These are phyloP conservation scores for Bedellia somnulentella DNA, from an alignment of 2,888 invertebrate species.

Conservation along the genomic window DNA sequence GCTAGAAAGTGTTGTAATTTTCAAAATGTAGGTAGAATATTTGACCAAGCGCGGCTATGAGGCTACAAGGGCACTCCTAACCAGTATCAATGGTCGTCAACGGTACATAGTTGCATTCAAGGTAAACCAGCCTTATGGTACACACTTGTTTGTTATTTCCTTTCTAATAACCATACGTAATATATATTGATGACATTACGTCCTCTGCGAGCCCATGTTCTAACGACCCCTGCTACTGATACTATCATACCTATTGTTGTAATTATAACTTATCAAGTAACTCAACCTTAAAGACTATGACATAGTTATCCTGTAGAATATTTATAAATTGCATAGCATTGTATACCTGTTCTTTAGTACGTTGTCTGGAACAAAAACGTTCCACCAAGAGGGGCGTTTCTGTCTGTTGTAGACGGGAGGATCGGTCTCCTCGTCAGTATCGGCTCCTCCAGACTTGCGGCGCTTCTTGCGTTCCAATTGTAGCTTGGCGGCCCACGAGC, in stretches of 20 bases:
- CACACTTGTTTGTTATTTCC: slow-evolving; percentile 23
- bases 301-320: too few species aligned
- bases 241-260: too few species aligned
- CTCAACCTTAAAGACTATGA: too few species aligned
- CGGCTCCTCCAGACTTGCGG: slow-evolving; percentile 53
- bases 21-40: too few species aligned
- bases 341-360: slow-evolving; percentile 68
- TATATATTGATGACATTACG: too few species aligned
- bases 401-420: slow-evolving; percentile 58
- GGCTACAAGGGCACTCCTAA: too few species aligned
- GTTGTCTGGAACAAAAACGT: slow-evolving; percentile 80
- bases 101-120: slow-evolving; percentile 36
- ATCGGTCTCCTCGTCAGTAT: slow-evolving; percentile 42
- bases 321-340: too few species aligned
- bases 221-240: too few species aligned
- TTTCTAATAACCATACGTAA: slow-evolving; percentile 29
- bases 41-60: too few species aligned
- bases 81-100: slow-evolving; percentile 23
- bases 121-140: slow-evolving; percentile 34
- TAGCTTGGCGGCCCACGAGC: slow-evolving; percentile 63
- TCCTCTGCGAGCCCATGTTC: too few species aligned
- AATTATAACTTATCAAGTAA: too few species aligned
- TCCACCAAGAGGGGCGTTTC: slow-evolving; percentile 87
- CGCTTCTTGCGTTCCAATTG: slow-evolving; percentile 57
- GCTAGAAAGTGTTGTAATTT: too few species aligned